Percentiles rank a stretch among this genome's conserved stretches.
Conservation (phyloP, 1,140 invertebrate species). For the Drosophila ambigua region DNA sequence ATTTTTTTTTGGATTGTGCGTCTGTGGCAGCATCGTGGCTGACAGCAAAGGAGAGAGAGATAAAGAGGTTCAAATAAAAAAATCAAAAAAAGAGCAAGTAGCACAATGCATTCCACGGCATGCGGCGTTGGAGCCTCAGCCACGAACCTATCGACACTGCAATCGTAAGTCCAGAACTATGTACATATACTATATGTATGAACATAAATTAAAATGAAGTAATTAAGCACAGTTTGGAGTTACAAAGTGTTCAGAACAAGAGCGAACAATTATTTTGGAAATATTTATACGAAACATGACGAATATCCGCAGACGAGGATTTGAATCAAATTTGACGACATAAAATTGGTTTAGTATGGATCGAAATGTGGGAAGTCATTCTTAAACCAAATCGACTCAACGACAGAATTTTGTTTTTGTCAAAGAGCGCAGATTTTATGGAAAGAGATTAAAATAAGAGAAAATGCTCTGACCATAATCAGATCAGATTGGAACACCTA, state of each 20-base stretch:
- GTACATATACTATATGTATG: too few species aligned
- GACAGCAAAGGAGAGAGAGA: conserved; percentile 3
- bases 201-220: neutral
- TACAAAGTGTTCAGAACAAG: neutral
- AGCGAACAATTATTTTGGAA: neutral
- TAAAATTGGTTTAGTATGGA: too few species aligned
- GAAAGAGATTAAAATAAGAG: too few species aligned
- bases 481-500: too few species aligned
- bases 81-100: conserved; percentile 45
- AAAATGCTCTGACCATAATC: too few species aligned
- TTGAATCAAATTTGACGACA: neutral
- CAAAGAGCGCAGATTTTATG: too few species aligned
- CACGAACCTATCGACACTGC: conserved; percentile 67
- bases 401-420: too few species aligned
- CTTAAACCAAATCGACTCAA: too few species aligned
- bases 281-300: neutral
- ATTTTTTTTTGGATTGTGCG: conserved; percentile 19
- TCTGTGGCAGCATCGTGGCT: neutral
- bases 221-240: too few species aligned
- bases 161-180: conserved; percentile 58
- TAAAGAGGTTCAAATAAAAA: conserved; percentile 12
- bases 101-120: conserved; percentile 78
- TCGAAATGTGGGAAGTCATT: too few species aligned
- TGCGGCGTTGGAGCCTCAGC: conserved; percentile 76
- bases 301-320: neutral